A percentile compares a stretch with the other conserved stretches of the same genome.
Conservation (phyloP, 1,140 invertebrate species). For the Leptinotarsa undecemlineata region DNA sequence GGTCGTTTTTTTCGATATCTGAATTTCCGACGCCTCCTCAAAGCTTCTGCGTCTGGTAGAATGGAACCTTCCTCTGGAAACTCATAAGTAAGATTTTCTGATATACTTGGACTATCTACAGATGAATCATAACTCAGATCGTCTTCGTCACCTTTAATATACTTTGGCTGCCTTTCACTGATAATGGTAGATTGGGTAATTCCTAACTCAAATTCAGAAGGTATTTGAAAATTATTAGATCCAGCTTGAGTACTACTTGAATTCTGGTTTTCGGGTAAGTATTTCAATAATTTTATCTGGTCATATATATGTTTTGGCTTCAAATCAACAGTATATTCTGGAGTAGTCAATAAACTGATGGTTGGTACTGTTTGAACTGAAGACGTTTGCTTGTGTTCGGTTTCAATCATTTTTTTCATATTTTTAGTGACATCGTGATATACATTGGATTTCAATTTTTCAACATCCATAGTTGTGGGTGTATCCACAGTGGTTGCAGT, state of each 20-base stretch:
- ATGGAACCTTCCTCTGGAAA: neutral
- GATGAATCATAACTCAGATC: constrained; percentile 11
- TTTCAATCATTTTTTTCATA: neutral
- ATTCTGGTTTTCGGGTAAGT: constrained; percentile 36
- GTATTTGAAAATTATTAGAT: too few species aligned
- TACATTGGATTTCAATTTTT: neutral
- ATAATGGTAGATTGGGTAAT: too few species aligned
- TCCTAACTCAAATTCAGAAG: too few species aligned
- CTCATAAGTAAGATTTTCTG: neutral
- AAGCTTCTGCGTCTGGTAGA: constrained; percentile 31
- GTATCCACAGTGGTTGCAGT: neutral
- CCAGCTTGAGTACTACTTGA: neutral
- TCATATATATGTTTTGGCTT: constrained; percentile 47
- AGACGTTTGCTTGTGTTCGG: neutral
- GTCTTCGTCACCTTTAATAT: neutral
- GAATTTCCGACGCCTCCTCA: constrained; percentile 27
- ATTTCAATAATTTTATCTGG: constrained; percentile 43
- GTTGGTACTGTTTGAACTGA: neutral
- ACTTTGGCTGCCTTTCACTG: neutral
- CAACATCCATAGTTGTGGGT: neutral
- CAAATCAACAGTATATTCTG: constrained; percentile 42
- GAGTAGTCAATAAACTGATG: constrained; percentile 40
- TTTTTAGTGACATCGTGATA: neutral
- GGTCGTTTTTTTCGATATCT: constrained; percentile 18
- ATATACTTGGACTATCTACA: neutral